phyloP scores from a whole-genome alignment of 1,140 invertebrate genomes.

The Sitodiplosis mosellana region DNA sequence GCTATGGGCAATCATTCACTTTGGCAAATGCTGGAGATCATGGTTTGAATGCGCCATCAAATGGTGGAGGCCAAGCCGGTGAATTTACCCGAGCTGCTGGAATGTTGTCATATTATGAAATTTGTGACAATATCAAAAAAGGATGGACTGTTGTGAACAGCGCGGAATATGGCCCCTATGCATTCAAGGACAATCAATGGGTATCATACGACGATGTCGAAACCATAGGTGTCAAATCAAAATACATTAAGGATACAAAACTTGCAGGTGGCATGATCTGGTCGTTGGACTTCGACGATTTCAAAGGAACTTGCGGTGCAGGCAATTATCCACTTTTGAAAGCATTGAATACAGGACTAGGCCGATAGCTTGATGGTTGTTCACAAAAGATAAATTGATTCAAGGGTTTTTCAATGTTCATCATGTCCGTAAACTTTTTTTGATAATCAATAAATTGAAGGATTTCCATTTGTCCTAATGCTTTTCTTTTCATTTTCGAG shows the following conservation, averaged over 20 bases:
- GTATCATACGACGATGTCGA: slow-evolving; percentile 50
- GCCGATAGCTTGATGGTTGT: too few relatives aligned
- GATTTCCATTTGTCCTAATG: too few relatives aligned
- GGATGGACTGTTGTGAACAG: slow-evolving; percentile 8
- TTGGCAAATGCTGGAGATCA: slow-evolving; percentile 27
- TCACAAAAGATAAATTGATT: too few relatives aligned
- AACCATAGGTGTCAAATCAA: slow-evolving; percentile 35
- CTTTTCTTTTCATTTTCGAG: too few relatives aligned
- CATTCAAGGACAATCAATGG: slow-evolving; percentile 47
- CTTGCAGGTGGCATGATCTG: slow-evolving; percentile 49
- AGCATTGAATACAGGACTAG: not conserved
- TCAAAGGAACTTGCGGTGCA: slow-evolving; percentile 43
- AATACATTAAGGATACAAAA: slow-evolving; percentile 29
- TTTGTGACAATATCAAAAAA: not conserved
- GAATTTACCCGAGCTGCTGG: slow-evolving; percentile 45
- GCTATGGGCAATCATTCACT: slow-evolving; percentile 45
- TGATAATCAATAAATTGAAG: too few relatives aligned
- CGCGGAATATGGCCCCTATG: slow-evolving; percentile 34
- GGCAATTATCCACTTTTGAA: slow-evolving; percentile 18
- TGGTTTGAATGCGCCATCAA: slow-evolving; percentile 30
- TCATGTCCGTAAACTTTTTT: too few relatives aligned
- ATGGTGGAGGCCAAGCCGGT: slow-evolving; percentile 34
- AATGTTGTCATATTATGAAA: slow-evolving; percentile 37
- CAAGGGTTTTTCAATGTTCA: too few relatives aligned
- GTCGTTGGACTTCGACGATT: slow-evolving; percentile 69